These are phyloP conservation scores for Aphrocallistes beatrix DNA, from an alignment of 37 sponge, comb jelly and placozoan species.

Conservation along the genomic window DNA sequence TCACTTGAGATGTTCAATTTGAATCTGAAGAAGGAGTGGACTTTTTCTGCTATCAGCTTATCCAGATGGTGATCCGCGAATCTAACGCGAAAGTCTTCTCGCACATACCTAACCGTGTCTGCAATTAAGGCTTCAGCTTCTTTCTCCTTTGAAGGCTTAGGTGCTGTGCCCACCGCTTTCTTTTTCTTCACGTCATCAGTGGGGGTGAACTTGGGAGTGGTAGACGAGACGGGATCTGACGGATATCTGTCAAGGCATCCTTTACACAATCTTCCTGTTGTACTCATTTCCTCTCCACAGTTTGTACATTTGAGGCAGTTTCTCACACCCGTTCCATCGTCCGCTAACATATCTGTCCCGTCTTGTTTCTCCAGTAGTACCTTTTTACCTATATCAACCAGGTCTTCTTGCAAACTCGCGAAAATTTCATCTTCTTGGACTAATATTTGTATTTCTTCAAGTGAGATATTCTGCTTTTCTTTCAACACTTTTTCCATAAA, in stretches of 20 bases:
- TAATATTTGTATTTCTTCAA: not conserved
- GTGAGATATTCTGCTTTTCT: not conserved
- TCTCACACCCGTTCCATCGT: not conserved
- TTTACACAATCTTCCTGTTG: not conserved
- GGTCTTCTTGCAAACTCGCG: not conserved
- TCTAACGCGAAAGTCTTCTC: not conserved
- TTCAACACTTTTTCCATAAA: not conserved
- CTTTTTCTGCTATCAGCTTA: not conserved
- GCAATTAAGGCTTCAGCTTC: not conserved
- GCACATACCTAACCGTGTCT: not conserved
- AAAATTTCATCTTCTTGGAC: not conserved
- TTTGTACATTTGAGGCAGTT: too few relatives aligned
- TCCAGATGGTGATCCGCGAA: conserved; percentile 6
- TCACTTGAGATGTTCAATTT: not conserved
- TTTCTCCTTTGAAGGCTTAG: too few relatives aligned
- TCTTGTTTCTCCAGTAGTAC: not conserved
- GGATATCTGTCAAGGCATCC: not conserved
- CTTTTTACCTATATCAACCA: not conserved
- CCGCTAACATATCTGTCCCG: not conserved
- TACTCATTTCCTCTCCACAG: not conserved
- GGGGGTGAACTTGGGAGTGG: not conserved
- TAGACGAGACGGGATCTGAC: not conserved
- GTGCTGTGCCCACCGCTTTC: too few relatives aligned
- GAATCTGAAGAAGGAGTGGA: not conserved
- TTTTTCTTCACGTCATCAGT: too few relatives aligned